phyloP scores from a whole-genome alignment of 1,140 invertebrate species.

The Drosophila orosa region DNA sequence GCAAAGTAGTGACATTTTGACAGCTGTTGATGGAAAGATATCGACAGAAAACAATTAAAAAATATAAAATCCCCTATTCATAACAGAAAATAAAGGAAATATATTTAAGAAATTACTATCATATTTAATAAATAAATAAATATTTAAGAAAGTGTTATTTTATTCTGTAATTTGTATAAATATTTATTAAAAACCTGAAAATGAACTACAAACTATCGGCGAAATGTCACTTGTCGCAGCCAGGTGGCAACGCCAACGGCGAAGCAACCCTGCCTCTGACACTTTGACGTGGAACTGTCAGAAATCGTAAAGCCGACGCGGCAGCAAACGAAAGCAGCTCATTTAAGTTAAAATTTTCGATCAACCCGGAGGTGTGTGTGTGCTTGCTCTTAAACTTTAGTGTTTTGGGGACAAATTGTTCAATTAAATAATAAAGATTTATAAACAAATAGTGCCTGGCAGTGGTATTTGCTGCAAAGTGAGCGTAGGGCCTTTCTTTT shows the following conservation, averaged over 20 bases:
- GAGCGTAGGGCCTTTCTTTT: neutral
- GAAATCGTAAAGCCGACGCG: conserved; percentile 31
- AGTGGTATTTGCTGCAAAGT: neutral
- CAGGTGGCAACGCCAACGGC: conserved; percentile 29
- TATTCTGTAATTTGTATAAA: neutral
- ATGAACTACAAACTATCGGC: neutral
- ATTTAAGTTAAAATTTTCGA: conserved; percentile 58
- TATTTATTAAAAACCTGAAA: neutral
- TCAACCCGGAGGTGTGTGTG: conserved; percentile 43
- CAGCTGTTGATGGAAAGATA: neutral
- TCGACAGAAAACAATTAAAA: neutral
- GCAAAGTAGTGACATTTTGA: neutral
- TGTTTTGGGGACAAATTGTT: conserved; percentile 7
- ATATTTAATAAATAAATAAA: neutral
- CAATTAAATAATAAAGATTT: conserved; percentile 12
- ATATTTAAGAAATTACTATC: neutral
- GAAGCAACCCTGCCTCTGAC: conserved; percentile 59
- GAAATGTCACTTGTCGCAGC: neutral
- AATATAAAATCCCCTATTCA: neutral
- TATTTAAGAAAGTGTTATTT: neutral
- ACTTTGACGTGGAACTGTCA: conserved; percentile 65
- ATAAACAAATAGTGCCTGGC: neutral
- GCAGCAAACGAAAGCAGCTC: conserved; percentile 33
- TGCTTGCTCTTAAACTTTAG: neutral
- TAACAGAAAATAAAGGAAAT: neutral